These are phyloP conservation scores for Anisognathus igniventris DNA, from an alignment of 2,797 vertebrate genomes.

Conservation along the genomic window DNA sequence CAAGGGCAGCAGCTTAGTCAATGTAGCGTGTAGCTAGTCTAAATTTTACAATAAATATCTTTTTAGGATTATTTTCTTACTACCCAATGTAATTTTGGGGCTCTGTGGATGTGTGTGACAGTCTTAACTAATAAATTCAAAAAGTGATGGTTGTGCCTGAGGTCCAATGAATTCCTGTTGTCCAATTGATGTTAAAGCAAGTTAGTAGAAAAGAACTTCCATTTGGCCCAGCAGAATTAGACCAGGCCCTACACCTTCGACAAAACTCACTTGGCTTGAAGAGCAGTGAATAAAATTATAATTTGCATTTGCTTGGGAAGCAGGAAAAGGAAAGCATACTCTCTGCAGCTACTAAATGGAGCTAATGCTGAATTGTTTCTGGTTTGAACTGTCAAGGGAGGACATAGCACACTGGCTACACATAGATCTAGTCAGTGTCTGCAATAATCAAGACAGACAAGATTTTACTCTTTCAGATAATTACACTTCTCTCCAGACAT, in stretches of 20 bases:
- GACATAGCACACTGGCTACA: background rate
- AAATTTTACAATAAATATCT: background rate
- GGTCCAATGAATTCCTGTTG: background rate
- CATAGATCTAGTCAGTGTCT: background rate
- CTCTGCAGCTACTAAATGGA: background rate
- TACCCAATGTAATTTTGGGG: background rate
- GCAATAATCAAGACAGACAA: background rate
- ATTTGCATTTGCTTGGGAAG: background rate
- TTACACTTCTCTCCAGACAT: background rate
- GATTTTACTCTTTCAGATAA: background rate
- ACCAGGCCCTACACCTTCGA: background rate
- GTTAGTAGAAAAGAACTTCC: background rate
- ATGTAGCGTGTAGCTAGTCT: background rate
- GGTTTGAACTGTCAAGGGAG: background rate
- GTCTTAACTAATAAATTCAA: background rate
- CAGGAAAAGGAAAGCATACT: background rate
- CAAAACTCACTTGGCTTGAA: background rate
- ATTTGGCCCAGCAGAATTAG: background rate
- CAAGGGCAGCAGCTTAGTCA: background rate
- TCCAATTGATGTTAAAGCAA: background rate
- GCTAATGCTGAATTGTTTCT: background rate
- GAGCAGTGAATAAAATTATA: background rate
- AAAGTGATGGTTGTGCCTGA: background rate
- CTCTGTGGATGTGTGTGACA: background rate
- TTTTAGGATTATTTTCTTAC: background rate